Percentiles rank a stretch among this genome's conserved stretches.
These are phyloP conservation scores for Osmoderma eremita DNA, from an alignment of 2,888 invertebrate genomes.

Conservation along the genomic window DNA sequence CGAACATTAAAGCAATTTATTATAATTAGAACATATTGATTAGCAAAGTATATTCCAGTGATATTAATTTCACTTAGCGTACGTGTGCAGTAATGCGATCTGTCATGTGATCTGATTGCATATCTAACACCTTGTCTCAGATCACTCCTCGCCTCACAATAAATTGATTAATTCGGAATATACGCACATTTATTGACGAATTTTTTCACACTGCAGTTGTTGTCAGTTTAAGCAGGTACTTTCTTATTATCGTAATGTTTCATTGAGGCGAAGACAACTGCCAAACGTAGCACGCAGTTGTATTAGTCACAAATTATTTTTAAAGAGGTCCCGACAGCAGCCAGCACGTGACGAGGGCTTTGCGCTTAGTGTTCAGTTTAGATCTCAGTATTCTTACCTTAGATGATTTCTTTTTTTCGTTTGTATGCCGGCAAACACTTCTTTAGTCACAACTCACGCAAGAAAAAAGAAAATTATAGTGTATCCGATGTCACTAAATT, in stretches of 20 bases:
- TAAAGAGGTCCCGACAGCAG: slow-evolving; percentile 16
- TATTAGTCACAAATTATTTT: slow-evolving; percentile 34
- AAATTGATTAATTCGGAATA: too few relatives aligned
- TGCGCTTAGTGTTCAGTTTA: not conserved
- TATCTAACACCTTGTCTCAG: too few relatives aligned
- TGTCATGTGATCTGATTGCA: too few relatives aligned
- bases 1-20: too few relatives aligned
- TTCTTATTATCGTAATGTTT: slow-evolving; percentile 12
- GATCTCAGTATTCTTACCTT: slow-evolving; percentile 10
- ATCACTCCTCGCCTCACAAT: too few relatives aligned
- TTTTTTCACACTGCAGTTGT: too few relatives aligned
- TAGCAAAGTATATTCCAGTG: too few relatives aligned
- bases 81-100: too few relatives aligned
- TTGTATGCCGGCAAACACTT: not conserved
- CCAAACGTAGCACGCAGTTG: not conserved
- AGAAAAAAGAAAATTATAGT: slow-evolving; percentile 1
- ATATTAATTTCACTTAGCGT: too few relatives aligned
- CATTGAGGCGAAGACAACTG: slow-evolving; percentile 13
- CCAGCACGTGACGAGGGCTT: slow-evolving; percentile 5
- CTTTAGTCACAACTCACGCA: not conserved
- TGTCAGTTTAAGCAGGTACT: slow-evolving; percentile 1
- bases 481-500: slow-evolving; percentile 21
- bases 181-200: too few relatives aligned
- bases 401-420: not conserved
- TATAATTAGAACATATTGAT: too few relatives aligned